Evolutionary conservation across 2,113 vertebrate species (phyloP), one percentile per base, ranked within the genome.

Genomic region (Sylvicapra grimmia): DNA sequence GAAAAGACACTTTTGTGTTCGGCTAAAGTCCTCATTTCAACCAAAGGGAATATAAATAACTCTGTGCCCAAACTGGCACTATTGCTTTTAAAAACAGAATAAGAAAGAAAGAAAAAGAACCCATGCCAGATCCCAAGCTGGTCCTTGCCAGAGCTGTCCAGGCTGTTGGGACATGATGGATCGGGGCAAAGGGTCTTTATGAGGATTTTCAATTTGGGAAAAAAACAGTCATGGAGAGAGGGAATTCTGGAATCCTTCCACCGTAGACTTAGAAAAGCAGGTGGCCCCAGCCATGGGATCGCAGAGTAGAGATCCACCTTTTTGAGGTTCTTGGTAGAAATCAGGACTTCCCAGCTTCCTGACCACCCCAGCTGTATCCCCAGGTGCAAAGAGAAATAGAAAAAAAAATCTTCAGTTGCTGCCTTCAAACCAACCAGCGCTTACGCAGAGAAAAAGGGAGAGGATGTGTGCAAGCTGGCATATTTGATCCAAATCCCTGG

Each of bases 161-260:
- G 7, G 79, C 18, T 44, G 54, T 1, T 21, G 6, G 33, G 1
- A 1, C 18, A 0, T 1, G 0, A 0, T 0, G 0, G 14, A 84
- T 53, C 59, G 40, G 0, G 31, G 0, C 16, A 1, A n/a, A 51
- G 49, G 13, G 68, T 54, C 3, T 75, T 23, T 85, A 5, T 25
- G 94, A 92, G 49, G 2, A 44, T 90, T 97, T 18, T 84, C 7
- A 1, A 4, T 56, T 31, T 33, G 63, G 33, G 33, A 59, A 72
- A 0, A 72, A 33, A 61, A 27, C 53, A 25, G 0, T 10, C 56
- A 2, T 0, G 19, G 47, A 18, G 9, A 58, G 4, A 0, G 1
- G 36, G 51, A 47, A 0, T 0, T 49, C 90, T 0, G 2, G 36
- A 53, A 4, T 59, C 94, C 96, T 93, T 77, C 82, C 88, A 16